Base-by-base conservation (phyloP, 2,888 invertebrate species). In the Euphydryas editha region DNA sequence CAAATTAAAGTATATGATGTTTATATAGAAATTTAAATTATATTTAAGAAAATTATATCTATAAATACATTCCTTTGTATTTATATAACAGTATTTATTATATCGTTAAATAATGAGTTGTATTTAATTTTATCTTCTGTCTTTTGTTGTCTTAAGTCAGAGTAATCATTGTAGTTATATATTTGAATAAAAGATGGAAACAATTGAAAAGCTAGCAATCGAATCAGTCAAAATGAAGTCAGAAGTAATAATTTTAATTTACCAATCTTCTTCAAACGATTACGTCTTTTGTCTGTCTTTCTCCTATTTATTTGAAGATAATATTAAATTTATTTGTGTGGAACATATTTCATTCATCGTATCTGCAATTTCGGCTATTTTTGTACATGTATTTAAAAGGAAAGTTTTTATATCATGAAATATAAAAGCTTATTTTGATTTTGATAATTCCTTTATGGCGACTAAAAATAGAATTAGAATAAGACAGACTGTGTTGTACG, bases 161-260 rank as follows among this genome's bases (percentile, higher is more conserved):
- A 4, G 17, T 7, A 11, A 30, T 30, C 30, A 30, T 54, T 54
- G 17, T 17, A 11, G n/a, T 54, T 46, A 46, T 59, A 21, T 42
- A 15, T n/a, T 10, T 17, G 39, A 42, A 59, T 44, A 30, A 59
- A 47, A 42, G 24, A 54, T 15, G 15, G 42, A 49, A 57, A 58
- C 57, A 37, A 24, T 64, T 64, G 49, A 54, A 54, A 54, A 4
- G 13, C 36, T 58, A 21, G 18, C 37, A 57, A 49, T 57, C 47
- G n/a, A n/a, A n/a, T n/a, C n/a, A n/a, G n/a, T n/a, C n/a, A n/a
- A n/a, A n/a, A n/a, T n/a, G n/a, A n/a, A n/a, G n/a, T n/a, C n/a
- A n/a, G n/a, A n/a, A n/a, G n/a, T n/a, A 20, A 57, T 64, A n/a
- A 51, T 59, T 44, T 59, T 24, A 24, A 15, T 46, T 10, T 39